Conservation (phyloP, 2,797 vertebrate genomes). For the Forpus xanthops region DNA sequence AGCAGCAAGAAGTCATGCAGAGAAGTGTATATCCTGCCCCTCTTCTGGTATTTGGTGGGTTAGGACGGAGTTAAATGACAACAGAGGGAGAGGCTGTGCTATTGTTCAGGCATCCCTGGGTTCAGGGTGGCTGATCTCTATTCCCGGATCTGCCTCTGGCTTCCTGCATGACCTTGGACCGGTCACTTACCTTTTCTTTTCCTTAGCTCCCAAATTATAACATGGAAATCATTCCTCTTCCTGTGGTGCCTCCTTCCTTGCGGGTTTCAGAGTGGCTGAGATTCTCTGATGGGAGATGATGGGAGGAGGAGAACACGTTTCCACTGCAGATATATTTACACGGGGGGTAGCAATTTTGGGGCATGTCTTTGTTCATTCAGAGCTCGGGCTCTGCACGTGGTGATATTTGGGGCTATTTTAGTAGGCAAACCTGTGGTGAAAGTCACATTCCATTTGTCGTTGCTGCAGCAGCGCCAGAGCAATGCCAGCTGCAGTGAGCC, state of each 20-base stretch:
- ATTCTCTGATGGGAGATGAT: not conserved
- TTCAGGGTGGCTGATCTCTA: conserved; percentile 48
- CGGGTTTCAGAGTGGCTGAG: not conserved
- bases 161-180: conserved; percentile 60
- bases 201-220: conserved; percentile 2
- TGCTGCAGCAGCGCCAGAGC: not conserved
- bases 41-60: not conserved
- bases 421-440: not conserved
- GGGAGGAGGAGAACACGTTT: not conserved
- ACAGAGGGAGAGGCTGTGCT: conserved; percentile 42
- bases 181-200: conserved; percentile 53
- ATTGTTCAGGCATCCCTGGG: conserved; percentile 62
- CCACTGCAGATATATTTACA: not conserved
- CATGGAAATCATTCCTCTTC: conserved; percentile 32
- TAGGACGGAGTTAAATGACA: conserved; percentile 62
- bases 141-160: conserved; percentile 66
- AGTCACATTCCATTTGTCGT: not conserved
- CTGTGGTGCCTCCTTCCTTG: not conserved
- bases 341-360: not conserved
- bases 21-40: not conserved
- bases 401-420: not conserved
- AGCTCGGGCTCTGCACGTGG: not conserved
- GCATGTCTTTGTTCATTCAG: not conserved
- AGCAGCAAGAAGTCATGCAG: not conserved
- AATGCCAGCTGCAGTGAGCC: not conserved